Conservation (phyloP, 2,888 invertebrate genomes). For the Aricia artaxerxes region DNA sequence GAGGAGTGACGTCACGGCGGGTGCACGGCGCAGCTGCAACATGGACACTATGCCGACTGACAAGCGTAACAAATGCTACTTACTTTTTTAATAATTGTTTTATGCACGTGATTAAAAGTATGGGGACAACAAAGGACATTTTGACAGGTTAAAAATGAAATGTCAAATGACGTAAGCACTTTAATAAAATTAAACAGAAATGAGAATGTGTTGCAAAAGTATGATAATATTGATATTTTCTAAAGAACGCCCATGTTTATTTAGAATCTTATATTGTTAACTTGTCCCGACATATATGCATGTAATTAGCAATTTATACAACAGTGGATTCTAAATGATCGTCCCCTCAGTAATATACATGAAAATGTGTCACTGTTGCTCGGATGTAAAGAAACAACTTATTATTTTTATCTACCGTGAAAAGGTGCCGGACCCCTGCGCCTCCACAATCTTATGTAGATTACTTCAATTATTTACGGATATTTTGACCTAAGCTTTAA, state of each 20-base stretch:
- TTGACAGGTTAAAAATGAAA: slow-evolving; percentile 9
- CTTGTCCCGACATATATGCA: neutral
- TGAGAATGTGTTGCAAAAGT: no score
- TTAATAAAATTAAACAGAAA: neutral
- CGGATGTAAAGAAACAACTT: slow-evolving; percentile 49
- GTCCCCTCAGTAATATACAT: neutral
- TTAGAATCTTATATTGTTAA: no score
- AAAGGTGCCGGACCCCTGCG: slow-evolving; percentile 70
- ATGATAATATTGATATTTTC: no score
- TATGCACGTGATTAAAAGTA: slow-evolving; percentile 1
- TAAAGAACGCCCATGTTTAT: no score
- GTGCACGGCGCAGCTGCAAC: slow-evolving; percentile 70
- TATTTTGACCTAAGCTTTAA: slow-evolving; percentile 38
- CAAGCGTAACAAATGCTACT: slow-evolving; percentile 70
- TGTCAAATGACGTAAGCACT: neutral
- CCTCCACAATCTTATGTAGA: slow-evolving; percentile 45
- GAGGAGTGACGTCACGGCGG: slow-evolving; percentile 37
- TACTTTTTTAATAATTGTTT: slow-evolving; percentile 38
- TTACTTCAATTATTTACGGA: slow-evolving; percentile 42
- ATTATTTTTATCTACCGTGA: slow-evolving; percentile 78
- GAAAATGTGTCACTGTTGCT: slow-evolving; percentile 11
- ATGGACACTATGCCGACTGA: slow-evolving; percentile 55
- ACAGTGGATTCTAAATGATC: neutral
- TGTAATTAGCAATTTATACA: neutral
- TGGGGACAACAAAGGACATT: neutral